phyloP scores from a whole-genome alignment of 2,113 vertebrate genomes.

The Poeciliopsis turrubarensis region DNA sequence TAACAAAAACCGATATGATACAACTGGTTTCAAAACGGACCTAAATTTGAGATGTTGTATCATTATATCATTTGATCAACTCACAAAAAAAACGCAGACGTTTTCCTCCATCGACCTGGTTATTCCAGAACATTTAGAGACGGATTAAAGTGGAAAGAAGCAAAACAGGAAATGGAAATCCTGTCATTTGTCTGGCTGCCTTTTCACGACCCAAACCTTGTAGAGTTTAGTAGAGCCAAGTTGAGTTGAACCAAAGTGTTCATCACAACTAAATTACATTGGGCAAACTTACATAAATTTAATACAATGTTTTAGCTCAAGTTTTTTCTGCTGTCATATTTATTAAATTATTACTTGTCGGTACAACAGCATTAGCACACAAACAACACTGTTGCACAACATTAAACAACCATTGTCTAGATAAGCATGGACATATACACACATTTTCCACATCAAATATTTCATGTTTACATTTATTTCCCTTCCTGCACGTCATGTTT shows the following conservation, averaged over 20 bases:
- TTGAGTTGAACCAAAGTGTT: too few relatives aligned
- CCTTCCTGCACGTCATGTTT: neutral
- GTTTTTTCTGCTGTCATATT: neutral
- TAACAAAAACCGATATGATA: too few relatives aligned
- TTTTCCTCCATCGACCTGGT: too few relatives aligned
- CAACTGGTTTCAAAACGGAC: neutral
- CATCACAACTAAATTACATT: neutral
- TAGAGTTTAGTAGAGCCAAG: neutral
- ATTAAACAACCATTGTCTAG: constrained; percentile 11
- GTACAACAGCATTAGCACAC: constrained; percentile 17
- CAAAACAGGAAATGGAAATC: too few relatives aligned
- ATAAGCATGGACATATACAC: constrained; percentile 13
- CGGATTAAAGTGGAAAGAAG: too few relatives aligned
- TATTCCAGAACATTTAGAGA: too few relatives aligned
- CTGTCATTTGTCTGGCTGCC: neutral
- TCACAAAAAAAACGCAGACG: too few relatives aligned
- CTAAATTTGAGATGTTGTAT: too few relatives aligned
- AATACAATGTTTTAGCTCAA: neutral
- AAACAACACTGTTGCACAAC: constrained; percentile 21
- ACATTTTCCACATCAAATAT: constrained; percentile 16
- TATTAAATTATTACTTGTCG: constrained; percentile 2
- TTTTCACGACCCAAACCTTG: neutral
- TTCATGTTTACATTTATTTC: neutral
- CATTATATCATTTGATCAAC: too few relatives aligned
- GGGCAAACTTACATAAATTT: neutral